Evolutionary conservation across 2,888 invertebrate genomes (phyloP), one percentile per base, ranked within the genome.

Genomic region (Drosophila basisetae): DNA sequence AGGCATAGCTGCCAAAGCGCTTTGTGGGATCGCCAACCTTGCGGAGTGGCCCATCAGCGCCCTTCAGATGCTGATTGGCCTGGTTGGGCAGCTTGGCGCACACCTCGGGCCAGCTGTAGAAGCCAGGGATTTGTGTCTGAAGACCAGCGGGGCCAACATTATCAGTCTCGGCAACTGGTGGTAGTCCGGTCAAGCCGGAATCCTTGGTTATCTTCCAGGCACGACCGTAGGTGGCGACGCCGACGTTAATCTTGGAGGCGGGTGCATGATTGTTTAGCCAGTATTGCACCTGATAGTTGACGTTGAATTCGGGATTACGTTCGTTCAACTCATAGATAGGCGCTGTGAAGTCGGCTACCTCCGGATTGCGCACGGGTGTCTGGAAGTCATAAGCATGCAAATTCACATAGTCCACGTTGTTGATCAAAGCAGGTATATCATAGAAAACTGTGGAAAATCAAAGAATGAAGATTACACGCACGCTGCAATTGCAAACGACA

Each of bases 1-100:
- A 97, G 0, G 96, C 97, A 91, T 97, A 97, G 31, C 95, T 95
- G 63, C 97, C 97, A 77, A 96, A 96, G 83, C 96, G 95, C 89
- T 96, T 96, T 82, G 96, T 96, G n/a, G 96, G 96, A 91, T 97
- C 97, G 33, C 95, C 95, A 70, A 97, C 96, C 91, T 96, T 96
- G 82, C 96, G 95, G 25, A 97, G 93, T 68, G 96, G 95, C 6
- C 95, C 94, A 78, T 95, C 93, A 93, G 95, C 94, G 71, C 95
- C 95, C 92, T 95, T 95, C 91, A 96, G 93, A 92, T 95, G 94
- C 69, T 92, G 91, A 60, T 94, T 94, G 73, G 95, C 95, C 4
- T 69, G 78, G 49, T 77, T 74, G 25, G 96, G 95, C 55, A 97
- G 93, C 91, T 96, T 96, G 22, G 95, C 94, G 92, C 97, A 97